Conservation (phyloP, 2,113 vertebrate species). For the Gallinago undulata region DNA sequence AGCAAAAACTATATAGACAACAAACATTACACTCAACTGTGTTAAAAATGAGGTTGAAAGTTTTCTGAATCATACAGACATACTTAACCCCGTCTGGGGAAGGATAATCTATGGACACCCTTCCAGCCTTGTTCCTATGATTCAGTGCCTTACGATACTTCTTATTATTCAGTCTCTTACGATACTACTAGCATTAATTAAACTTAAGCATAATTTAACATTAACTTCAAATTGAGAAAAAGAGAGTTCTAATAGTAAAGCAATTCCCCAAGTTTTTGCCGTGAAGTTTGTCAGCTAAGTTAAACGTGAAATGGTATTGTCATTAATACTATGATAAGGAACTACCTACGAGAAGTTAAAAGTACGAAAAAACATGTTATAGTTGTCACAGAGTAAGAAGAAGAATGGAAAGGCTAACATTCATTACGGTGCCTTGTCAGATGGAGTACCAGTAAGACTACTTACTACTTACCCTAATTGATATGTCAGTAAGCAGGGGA, state of each 20-base stretch:
- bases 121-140: background rate
- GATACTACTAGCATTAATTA: background rate
- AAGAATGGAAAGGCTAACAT: background rate
- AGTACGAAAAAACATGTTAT: background rate
- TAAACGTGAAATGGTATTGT: background rate
- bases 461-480: background rate
- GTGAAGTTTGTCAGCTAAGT: background rate
- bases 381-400: background rate
- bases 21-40: background rate
- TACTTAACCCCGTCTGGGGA: background rate
- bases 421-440: background rate
- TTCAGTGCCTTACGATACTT: background rate
- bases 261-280: background rate
- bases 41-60: background rate
- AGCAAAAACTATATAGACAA: background rate
- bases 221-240: background rate
- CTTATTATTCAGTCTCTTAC: background rate
- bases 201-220: background rate
- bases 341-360: background rate
- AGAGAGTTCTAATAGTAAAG: background rate
- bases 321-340: background rate
- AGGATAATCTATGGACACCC: background rate
- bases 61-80: background rate
- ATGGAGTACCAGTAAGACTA: background rate
- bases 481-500: background rate